A percentile compares a stretch with the other conserved stretches of the same genome.
Conservation (phyloP, 2,113 vertebrate species). For the Sylvicapra grimmia region DNA sequence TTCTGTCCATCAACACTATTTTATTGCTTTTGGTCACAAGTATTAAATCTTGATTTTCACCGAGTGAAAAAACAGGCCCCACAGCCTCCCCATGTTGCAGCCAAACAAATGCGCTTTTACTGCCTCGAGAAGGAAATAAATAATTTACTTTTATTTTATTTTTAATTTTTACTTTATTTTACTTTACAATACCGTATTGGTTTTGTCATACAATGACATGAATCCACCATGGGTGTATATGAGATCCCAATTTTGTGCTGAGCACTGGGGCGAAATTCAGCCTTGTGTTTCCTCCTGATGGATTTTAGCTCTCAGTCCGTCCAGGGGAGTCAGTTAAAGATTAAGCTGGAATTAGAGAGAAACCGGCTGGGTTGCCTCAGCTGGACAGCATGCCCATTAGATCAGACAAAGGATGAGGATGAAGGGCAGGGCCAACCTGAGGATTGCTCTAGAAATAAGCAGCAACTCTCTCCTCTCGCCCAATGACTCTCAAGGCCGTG, state of each 20-base stretch:
- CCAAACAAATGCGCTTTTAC: neutral
- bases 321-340: neutral
- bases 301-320: neutral
- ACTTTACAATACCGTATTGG: too few relatives aligned
- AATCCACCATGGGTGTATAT: too few relatives aligned
- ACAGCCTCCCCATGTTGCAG: neutral
- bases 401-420: neutral
- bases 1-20: neutral
- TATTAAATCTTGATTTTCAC: neutral
- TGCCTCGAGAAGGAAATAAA: neutral
- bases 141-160: conserved; percentile 47
- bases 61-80: neutral
- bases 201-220: too few relatives aligned
- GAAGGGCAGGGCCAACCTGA: neutral
- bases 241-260: too few relatives aligned
- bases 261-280: neutral
- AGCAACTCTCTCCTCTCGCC: rapidly evolving
- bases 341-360: neutral
- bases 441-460: neutral
- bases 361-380: neutral
- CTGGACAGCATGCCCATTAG: neutral
- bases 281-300: neutral
- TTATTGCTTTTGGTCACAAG: neutral
- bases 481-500: neutral
- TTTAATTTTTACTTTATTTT: too few relatives aligned